Percentiles rank a stretch among this genome's conserved stretches.
phyloP scores from a whole-genome alignment of 2,113 vertebrate species.

The Pipra filicauda region DNA sequence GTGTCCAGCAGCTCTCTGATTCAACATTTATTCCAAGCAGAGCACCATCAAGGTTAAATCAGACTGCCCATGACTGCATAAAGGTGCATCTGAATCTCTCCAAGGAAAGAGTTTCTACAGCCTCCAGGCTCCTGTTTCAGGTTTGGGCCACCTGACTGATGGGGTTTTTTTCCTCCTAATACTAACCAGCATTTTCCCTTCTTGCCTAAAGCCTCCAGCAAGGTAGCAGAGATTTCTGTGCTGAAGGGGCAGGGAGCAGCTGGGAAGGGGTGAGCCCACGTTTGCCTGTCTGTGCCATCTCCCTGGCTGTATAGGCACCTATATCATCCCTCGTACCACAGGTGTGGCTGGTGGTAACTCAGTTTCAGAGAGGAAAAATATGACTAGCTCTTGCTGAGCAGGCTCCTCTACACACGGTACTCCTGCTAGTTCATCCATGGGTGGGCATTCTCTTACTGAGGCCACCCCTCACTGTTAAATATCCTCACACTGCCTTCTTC shows the following conservation, averaged over 20 bases:
- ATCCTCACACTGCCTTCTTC: not conserved
- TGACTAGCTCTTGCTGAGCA: not conserved
- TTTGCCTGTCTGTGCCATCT: not conserved
- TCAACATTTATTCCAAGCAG: not conserved
- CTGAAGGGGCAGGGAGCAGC: not conserved
- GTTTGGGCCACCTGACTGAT: not conserved
- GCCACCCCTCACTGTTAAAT: not conserved
- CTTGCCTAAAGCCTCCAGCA: not conserved
- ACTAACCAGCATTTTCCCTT: not conserved
- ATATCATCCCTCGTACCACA: accelerated
- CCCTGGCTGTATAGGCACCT: not conserved
- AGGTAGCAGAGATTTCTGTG: not conserved
- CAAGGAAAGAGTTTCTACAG: not conserved
- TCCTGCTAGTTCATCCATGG: not conserved
- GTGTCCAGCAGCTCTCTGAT: accelerated
- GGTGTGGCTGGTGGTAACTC: accelerated
- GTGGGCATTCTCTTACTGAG: not conserved
- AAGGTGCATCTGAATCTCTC: not conserved
- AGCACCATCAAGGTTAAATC: not conserved
- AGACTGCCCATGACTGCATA: not conserved
- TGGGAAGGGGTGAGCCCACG: not conserved
- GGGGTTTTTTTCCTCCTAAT: not conserved
- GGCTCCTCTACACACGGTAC: accelerated
- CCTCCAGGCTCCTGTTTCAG: not conserved
- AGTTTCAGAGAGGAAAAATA: not conserved